These are phyloP conservation scores for Istiophorus platypterus DNA, from an alignment of 2,113 vertebrate species.

Conservation along the genomic window DNA sequence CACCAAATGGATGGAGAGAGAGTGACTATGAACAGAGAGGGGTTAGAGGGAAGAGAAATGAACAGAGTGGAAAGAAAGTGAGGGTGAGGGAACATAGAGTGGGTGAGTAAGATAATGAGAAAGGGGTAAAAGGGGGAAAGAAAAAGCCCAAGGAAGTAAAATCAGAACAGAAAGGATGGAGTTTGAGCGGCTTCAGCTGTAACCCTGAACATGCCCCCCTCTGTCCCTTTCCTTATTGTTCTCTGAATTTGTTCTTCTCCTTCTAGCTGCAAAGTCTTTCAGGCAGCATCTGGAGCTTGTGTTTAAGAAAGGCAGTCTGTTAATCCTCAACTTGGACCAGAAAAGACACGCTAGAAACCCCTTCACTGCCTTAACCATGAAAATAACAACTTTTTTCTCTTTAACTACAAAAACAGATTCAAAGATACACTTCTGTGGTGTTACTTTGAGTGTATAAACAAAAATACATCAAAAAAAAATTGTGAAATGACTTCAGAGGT, in stretches of 20 bases:
- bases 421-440: slow-evolving; percentile 9
- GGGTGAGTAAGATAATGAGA: slow-evolving; percentile 73
- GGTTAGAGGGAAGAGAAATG: slow-evolving; percentile 67
- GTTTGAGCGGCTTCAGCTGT: slow-evolving; percentile 45
- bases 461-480: slow-evolving; percentile 17
- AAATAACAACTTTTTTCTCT: slow-evolving; percentile 30
- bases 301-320: slow-evolving; percentile 48
- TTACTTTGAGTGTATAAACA: background rate
- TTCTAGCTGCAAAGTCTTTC: slow-evolving; percentile 64
- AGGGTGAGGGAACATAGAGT: slow-evolving; percentile 54
- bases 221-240: slow-evolving; percentile 46
- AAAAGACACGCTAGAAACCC: background rate
- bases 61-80: slow-evolving; percentile 70
- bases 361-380: slow-evolving; percentile 7
- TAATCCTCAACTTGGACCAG: slow-evolving; percentile 65
- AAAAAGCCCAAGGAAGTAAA: slow-evolving; percentile 62
- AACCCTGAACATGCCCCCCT: slow-evolving; percentile 52
- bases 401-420: slow-evolving; percentile 1
- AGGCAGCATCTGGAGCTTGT: slow-evolving; percentile 60
- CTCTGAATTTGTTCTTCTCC: slow-evolving; percentile 45
- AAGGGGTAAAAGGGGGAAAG: slow-evolving; percentile 54
- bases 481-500: background rate
- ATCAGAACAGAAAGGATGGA: slow-evolving; percentile 58
- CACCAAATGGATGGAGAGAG: slow-evolving; percentile 80
- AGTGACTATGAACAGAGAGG: slow-evolving; percentile 58